A percentile compares a stretch with the other conserved stretches of the same genome.
Conservation (phyloP, 2,797 vertebrate species). For the Champsocephalus esox region DNA sequence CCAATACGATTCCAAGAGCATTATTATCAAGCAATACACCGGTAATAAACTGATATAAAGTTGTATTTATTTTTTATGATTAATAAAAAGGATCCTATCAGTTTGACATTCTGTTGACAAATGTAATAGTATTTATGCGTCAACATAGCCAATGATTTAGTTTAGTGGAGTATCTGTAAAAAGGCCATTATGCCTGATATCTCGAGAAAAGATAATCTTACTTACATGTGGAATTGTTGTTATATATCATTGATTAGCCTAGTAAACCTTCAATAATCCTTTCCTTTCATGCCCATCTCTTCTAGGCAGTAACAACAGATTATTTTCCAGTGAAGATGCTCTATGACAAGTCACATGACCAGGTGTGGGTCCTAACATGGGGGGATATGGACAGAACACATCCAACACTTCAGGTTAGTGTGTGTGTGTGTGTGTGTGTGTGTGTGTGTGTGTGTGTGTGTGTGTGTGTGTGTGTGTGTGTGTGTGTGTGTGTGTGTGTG, state of each 20-base stretch:
- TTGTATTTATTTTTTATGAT: too few relatives aligned
- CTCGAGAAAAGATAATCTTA: not conserved
- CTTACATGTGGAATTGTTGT: not conserved
- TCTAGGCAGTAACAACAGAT: slow-evolving; percentile 91
- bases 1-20: too few relatives aligned
- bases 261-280: not conserved
- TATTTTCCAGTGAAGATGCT: slow-evolving; percentile 91
- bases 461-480: slow-evolving; percentile 1
- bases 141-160: not conserved
- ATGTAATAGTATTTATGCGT: too few relatives aligned
- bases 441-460: not conserved
- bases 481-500: slow-evolving; percentile 18
- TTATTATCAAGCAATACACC: too few relatives aligned
- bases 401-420: slow-evolving; percentile 90
- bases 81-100: too few relatives aligned
- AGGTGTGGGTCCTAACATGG: slow-evolving; percentile 97
- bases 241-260: not conserved
- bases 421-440: not conserved
- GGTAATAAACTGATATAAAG: too few relatives aligned
- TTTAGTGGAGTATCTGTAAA: not conserved
- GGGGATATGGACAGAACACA: slow-evolving; percentile 87
- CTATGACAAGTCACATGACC: slow-evolving; percentile 98
- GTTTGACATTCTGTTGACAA: not conserved
- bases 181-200: not conserved
- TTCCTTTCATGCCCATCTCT: slow-evolving; percentile 17